Percentiles rank a stretch among this genome's conserved stretches.
These are phyloP conservation scores for Nipponia nippon DNA, from an alignment of 2,113 vertebrate genomes.

Conservation along the genomic window DNA sequence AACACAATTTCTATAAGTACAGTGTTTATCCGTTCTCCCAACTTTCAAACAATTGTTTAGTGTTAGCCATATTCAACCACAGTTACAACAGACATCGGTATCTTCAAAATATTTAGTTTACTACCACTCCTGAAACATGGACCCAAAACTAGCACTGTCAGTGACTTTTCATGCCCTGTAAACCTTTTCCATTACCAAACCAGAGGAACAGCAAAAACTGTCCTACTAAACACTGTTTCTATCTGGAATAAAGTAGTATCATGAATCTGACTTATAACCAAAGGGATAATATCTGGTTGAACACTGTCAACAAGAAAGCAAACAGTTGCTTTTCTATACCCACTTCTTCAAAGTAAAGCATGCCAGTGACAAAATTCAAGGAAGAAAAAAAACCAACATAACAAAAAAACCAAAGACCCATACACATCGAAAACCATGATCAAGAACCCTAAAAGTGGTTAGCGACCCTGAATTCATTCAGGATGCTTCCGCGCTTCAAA, in stretches of 20 bases:
- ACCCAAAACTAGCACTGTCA: neutral
- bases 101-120: neutral
- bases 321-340: neutral
- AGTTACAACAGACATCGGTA: neutral
- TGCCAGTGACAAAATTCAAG: neutral
- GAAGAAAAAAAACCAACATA: neutral
- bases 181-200: neutral
- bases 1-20: neutral
- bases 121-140: neutral
- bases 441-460: neutral
- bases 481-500: neutral
- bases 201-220: neutral
- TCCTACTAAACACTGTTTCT: neutral
- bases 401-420: neutral
- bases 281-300: neutral
- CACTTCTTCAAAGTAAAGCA: neutral
- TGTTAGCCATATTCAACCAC: neutral
- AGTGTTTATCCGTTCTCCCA: neutral
- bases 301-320: neutral
- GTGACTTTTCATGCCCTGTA: neutral
- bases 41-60: neutral
- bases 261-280: neutral
- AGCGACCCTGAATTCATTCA: neutral
- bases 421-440: neutral
- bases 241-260: neutral